Base-by-base conservation (phyloP, 2,888 invertebrate species). In the Apeira syringaria region DNA sequence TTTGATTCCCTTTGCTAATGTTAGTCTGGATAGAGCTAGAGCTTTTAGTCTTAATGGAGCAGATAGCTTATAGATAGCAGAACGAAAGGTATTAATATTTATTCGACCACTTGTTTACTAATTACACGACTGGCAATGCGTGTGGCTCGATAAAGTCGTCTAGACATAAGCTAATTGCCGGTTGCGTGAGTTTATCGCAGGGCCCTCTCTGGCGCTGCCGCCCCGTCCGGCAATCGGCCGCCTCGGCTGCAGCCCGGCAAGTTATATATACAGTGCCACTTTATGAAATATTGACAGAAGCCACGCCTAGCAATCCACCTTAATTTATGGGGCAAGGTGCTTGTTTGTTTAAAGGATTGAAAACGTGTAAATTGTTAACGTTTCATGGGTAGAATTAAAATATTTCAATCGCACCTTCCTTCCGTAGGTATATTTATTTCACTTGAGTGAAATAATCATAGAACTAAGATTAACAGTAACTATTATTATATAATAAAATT, bases 111-210 rank as follows among this genome's bases (percentile, higher is more conserved):
- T 44, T 35, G 36, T 28, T 47, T 28, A 33, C 43, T 37, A 50
- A 44, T 46, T 46, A 30, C 31, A 36, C 32, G 13, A 13, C 32
- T 35, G 20, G 17, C 38, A 33, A 35, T 47, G 48, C 45, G 56
- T 51, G 52, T 52, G 51, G 53, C 51, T 36, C 40, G 68, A 74
- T 74, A 72, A 68, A 58, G 56, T 53, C 40, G 68, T 74, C 70
- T 73, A 74, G 68, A 69, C 70, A 50, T 52, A 47, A 45, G 52
- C 66, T 71, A 71, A 76, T 74, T 72, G 68, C 53, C 43, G 47
- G 53, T 47, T 48, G 35, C 41, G 34, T 31, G 38, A 33, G 39
- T 36, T 32, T 39, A 38, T 45, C 45, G 39, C 26, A 26, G 36
- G 11, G 10, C 38, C 34, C 8, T 24, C 24, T 49, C 39, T 43